Percentiles rank a stretch among this genome's conserved stretches.
Evolutionary conservation across 2,888 invertebrate genomes (phyloP).

Genomic region (Ophion slaviceki): DNA sequence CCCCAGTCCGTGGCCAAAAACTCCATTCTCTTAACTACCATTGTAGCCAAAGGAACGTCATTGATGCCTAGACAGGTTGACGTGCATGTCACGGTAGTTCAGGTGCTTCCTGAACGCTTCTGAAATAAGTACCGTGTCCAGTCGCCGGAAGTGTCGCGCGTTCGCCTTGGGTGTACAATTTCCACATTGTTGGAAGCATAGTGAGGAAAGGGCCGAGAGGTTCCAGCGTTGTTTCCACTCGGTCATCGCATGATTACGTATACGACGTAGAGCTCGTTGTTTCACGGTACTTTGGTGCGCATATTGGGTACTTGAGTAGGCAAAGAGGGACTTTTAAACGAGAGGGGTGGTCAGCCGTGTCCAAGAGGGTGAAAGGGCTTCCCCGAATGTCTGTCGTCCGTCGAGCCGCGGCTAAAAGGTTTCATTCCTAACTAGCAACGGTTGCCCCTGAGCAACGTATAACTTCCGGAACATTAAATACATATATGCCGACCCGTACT

Average conservation of each 20-base stretch:
- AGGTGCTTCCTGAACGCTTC: conserved; percentile 50
- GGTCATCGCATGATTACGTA: conserved; percentile 40
- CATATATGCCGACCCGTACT: neutral
- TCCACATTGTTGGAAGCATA: conserved; percentile 24
- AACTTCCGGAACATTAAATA: conserved; percentile 59
- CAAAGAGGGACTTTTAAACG: conserved; percentile 45
- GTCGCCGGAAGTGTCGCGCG: conserved; percentile 52
- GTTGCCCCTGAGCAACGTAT: conserved; percentile 26
- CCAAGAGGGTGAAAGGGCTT: conserved; percentile 64
- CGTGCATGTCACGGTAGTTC: conserved; percentile 30
- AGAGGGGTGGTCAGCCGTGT: conserved; percentile 58
- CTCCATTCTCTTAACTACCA: neutral
- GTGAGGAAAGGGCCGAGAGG: conserved; percentile 20
- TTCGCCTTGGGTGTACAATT: conserved; percentile 33
- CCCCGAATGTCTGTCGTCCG: conserved; percentile 52
- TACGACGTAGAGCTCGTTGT: conserved; percentile 33
- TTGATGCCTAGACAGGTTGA: neutral
- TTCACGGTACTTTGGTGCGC: conserved; percentile 53
- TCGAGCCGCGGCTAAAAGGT: conserved; percentile 62
- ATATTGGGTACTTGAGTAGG: conserved; percentile 48
- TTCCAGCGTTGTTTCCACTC: conserved; percentile 43
- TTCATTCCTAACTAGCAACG: conserved; percentile 46
- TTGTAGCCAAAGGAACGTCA: neutral
- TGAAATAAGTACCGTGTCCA: conserved; percentile 8
- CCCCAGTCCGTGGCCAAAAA: neutral